Evolutionary conservation across 2,113 vertebrate genomes (phyloP).

Genomic region (Vulpes vulpes): DNA sequence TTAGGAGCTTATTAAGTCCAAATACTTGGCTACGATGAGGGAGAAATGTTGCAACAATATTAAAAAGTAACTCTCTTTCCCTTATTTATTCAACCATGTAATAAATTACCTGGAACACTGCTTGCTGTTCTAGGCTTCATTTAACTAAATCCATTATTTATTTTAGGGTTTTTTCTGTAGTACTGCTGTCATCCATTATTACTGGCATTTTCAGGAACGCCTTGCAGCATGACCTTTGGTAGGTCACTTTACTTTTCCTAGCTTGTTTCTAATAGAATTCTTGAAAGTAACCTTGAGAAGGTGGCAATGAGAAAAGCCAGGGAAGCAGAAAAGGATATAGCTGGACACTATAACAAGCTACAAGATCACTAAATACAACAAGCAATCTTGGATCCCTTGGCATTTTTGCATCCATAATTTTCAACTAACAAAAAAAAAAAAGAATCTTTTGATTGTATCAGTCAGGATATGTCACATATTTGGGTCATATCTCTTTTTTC

Average conservation of each 20-base stretch:
- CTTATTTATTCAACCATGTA: not conserved
- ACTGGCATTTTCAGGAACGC: not conserved
- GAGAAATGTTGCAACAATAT: not conserved
- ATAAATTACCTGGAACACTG: not conserved
- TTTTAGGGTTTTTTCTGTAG: not conserved
- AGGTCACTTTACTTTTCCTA: not conserved
- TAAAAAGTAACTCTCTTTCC: not conserved
- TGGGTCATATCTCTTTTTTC: not conserved
- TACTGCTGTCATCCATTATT: not conserved
- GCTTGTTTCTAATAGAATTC: slow-evolving; percentile 36
- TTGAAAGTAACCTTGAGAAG: slow-evolving; percentile 2
- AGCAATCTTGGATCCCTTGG: not conserved
- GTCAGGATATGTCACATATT: not conserved
- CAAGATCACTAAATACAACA: not conserved
- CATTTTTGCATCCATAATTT: not conserved
- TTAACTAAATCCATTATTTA: not conserved
- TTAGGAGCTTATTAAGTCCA: not conserved
- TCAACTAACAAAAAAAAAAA: not conserved
- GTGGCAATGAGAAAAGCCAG: not conserved
- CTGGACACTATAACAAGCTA: not conserved
- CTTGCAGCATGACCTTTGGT: not conserved
- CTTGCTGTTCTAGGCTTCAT: not conserved
- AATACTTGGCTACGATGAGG: not conserved
- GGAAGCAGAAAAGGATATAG: not conserved
- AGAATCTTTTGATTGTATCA: not conserved